These are phyloP conservation scores for Tuta absoluta DNA, from an alignment of 2,888 invertebrate species.

Conservation along the genomic window DNA sequence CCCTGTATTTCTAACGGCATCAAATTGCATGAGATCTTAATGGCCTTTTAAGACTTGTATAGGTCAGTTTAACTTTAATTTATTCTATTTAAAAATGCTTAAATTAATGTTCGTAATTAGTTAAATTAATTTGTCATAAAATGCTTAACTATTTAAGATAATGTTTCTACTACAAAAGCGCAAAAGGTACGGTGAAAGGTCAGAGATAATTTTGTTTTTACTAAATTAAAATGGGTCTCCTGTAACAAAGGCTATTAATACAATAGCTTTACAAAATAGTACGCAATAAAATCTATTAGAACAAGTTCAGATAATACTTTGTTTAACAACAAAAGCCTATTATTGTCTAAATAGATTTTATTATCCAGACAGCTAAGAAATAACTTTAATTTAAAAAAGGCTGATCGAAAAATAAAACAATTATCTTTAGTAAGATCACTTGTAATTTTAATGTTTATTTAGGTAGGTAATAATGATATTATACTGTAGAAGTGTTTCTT, in stretches of 20 bases:
- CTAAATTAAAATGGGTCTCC: not conserved
- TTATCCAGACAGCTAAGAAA: slow-evolving; percentile 1
- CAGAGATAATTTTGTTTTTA: not conserved
- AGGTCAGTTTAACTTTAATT: too few relatives aligned
- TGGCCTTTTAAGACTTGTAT: too few relatives aligned
- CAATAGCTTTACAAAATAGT: slow-evolving; percentile 10
- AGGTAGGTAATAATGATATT: too few relatives aligned
- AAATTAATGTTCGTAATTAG: too few relatives aligned
- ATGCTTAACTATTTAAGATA: not conserved
- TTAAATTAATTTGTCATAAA: too few relatives aligned
- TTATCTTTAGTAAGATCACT: not conserved
- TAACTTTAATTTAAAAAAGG: not conserved
- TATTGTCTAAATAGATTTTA: not conserved
- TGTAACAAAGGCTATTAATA: not conserved
- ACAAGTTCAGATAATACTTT: not conserved
- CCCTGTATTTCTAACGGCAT: too few relatives aligned
- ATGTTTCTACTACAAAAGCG: not conserved
- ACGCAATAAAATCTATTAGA: slow-evolving; percentile 3
- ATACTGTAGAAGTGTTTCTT: too few relatives aligned
- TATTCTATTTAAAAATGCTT: too few relatives aligned
- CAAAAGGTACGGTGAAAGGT: not conserved
- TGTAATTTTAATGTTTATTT: too few relatives aligned
- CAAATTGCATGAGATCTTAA: too few relatives aligned
- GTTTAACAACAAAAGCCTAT: not conserved
- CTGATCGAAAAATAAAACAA: not conserved